Percentiles rank a stretch among this genome's conserved stretches.
phyloP scores from a whole-genome alignment of 1,140 invertebrate species.

The Cotesia chilonis region DNA sequence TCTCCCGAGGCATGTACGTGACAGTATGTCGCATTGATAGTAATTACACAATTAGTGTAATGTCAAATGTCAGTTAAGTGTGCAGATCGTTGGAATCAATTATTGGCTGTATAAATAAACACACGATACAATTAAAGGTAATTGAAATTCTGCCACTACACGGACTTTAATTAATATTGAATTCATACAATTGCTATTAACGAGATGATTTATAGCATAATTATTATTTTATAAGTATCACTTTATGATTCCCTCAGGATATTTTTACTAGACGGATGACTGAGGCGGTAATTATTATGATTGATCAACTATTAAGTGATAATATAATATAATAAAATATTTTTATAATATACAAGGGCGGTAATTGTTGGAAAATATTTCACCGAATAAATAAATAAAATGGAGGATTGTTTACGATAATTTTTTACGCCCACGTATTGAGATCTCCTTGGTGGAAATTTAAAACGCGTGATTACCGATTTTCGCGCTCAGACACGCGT shows the following conservation, averaged over 20 bases:
- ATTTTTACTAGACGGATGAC: too few species aligned
- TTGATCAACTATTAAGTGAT: too few species aligned
- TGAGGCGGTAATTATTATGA: too few species aligned
- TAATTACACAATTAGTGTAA: conserved; percentile 39
- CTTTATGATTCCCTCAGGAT: too few species aligned
- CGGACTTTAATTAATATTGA: conserved; percentile 15
- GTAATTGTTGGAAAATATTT: not conserved
- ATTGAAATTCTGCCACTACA: conserved; percentile 37
- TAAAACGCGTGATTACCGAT: conserved; percentile 47
- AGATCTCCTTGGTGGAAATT: conserved; percentile 42
- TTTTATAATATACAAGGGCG: too few species aligned
- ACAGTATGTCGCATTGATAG: conserved; percentile 26
- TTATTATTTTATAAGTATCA: conserved; percentile 19
- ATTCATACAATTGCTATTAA: conserved; percentile 13
- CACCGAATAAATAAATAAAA: not conserved
- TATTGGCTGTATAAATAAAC: not conserved
- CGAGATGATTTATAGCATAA: conserved; percentile 27
- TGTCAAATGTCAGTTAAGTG: conserved; percentile 17
- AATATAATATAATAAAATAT: not conserved
- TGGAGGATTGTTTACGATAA: not conserved
- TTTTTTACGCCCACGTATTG: conserved; percentile 30
- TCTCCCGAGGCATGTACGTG: conserved; percentile 11
- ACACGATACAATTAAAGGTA: conserved; percentile 16
- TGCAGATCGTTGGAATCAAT: not conserved
- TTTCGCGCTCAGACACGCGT: conserved; percentile 42